Percentiles rank a stretch among this genome's conserved stretches.
Evolutionary conservation across 2,797 vertebrate genomes (phyloP).

Genomic region (Kryptolebias ocellatus): DNA sequence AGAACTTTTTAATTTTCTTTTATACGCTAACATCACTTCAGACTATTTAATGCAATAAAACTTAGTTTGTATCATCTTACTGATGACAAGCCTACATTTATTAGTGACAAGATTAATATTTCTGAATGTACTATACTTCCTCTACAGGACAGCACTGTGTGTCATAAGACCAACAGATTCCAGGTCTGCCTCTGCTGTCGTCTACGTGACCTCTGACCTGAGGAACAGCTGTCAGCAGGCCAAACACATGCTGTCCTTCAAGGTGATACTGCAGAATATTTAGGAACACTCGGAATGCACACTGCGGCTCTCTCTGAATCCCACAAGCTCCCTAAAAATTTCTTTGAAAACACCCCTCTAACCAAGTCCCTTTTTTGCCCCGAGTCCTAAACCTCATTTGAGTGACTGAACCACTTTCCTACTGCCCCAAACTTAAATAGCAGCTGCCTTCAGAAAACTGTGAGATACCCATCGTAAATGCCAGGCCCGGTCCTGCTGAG

Average conservation of each 20-base stretch:
- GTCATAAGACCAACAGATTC: slow-evolving; percentile 3
- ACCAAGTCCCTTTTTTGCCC: slow-evolving; percentile 15
- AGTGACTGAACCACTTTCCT: slow-evolving; percentile 16
- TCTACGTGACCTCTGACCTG: slow-evolving; percentile 60
- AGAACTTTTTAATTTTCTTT: too few species aligned
- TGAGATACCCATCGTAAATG: slow-evolving; percentile 46
- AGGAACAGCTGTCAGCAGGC: slow-evolving; percentile 62
- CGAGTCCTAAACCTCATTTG: slow-evolving; percentile 6
- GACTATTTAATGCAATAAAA: too few species aligned
- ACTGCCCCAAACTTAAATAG: slow-evolving; percentile 37
- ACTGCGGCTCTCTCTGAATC: slow-evolving; percentile 33
- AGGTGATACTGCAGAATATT: slow-evolving; percentile 47
- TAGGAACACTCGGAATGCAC: slow-evolving; percentile 51
- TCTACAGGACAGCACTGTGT: not conserved
- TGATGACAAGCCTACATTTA: not conserved
- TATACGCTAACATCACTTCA: too few species aligned
- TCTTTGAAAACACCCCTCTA: slow-evolving; percentile 16
- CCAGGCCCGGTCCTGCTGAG: slow-evolving; percentile 45
- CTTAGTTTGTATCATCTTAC: too few species aligned
- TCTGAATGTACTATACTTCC: too few species aligned
- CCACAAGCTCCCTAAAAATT: slow-evolving; percentile 55
- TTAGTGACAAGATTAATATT: not conserved
- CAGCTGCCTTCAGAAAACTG: slow-evolving; percentile 43
- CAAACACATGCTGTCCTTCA: slow-evolving; percentile 56
- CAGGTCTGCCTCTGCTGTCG: slow-evolving; percentile 40